Percentiles rank a stretch among this genome's conserved stretches.
Evolutionary conservation across 2,888 invertebrate genomes (phyloP).

Genomic region (Lacanobia wlatinum): DNA sequence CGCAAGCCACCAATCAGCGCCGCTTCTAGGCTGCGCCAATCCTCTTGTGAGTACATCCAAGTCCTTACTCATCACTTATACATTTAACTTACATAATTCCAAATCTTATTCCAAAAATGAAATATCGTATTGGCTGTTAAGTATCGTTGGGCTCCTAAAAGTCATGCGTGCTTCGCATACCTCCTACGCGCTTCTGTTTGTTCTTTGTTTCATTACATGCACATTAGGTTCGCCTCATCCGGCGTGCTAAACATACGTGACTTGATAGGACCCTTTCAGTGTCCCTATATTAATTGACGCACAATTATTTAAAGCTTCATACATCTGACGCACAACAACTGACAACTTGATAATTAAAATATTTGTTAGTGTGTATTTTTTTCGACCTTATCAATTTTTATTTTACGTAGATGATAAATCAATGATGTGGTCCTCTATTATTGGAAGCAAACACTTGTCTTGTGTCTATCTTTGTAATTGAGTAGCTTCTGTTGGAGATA

Average conservation of each 20-base stretch:
- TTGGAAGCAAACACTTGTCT: neutral
- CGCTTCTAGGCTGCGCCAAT: conserved; percentile 74
- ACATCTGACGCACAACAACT: conserved; percentile 4
- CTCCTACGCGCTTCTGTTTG: neutral
- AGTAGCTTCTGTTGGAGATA: neutral
- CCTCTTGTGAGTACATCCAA: conserved; percentile 83
- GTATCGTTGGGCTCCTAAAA: conserved; percentile 14
- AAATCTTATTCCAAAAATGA: neutral
- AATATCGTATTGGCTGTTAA: conserved; percentile 28
- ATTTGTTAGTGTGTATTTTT: neutral
- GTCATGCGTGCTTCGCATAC: conserved; percentile 42
- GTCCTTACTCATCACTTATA: conserved; percentile 15
- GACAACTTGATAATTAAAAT: neutral
- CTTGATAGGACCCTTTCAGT: conserved; percentile 38
- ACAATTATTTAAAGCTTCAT: neutral
- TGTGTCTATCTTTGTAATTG: neutral
- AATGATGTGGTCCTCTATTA: neutral
- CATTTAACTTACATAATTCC: conserved; percentile 11
- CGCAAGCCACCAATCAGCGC: conserved; percentile 74
- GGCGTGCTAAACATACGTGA: conserved; percentile 47
- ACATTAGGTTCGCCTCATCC: neutral
- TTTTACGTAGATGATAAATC: neutral
- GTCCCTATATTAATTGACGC: conserved; percentile 43
- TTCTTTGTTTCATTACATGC: conserved; percentile 18
- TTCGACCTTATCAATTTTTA: neutral